Percentiles rank a stretch among this genome's conserved stretches.
phyloP scores from a whole-genome alignment of 2,888 invertebrate genomes.

The Yponomeuta plumbellus region DNA sequence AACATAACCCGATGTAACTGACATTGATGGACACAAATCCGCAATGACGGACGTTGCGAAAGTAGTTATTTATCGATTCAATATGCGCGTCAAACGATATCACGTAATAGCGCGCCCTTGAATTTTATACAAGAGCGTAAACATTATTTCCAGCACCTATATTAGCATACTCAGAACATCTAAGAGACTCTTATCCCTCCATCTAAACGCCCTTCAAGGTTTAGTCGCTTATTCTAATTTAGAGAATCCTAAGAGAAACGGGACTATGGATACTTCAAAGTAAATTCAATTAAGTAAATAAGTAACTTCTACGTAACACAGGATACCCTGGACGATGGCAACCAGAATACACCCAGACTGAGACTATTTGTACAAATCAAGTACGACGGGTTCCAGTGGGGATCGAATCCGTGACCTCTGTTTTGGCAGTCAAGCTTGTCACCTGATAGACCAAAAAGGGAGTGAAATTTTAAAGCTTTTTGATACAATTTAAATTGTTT shows the following conservation, averaged over 20 bases:
- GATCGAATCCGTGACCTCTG: too few relatives aligned
- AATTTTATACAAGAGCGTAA: neutral
- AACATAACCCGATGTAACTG: neutral
- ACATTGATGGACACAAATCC: neutral
- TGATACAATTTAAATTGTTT: too few relatives aligned
- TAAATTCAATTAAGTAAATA: neutral
- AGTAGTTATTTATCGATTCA: neutral
- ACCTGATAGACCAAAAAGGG: too few relatives aligned
- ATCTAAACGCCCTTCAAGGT: constrained; percentile 3
- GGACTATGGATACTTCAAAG: neutral
- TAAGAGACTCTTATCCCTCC: neutral
- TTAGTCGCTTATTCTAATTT: neutral
- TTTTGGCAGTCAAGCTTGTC: too few relatives aligned
- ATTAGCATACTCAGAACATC: neutral
- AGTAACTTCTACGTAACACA: too few relatives aligned
- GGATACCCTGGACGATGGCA: too few relatives aligned
- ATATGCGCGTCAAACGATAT: neutral
- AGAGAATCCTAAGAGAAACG: neutral
- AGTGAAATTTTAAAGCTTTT: too few relatives aligned
- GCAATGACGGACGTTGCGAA: neutral
- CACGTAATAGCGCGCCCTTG: neutral
- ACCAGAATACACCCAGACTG: too few relatives aligned
- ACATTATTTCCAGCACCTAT: neutral
- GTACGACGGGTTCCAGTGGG: too few relatives aligned
- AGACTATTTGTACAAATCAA: too few relatives aligned